Evolutionary conservation across 2,113 vertebrate species (phyloP).

Genomic region (Tretioscincus oriximinensis): DNA sequence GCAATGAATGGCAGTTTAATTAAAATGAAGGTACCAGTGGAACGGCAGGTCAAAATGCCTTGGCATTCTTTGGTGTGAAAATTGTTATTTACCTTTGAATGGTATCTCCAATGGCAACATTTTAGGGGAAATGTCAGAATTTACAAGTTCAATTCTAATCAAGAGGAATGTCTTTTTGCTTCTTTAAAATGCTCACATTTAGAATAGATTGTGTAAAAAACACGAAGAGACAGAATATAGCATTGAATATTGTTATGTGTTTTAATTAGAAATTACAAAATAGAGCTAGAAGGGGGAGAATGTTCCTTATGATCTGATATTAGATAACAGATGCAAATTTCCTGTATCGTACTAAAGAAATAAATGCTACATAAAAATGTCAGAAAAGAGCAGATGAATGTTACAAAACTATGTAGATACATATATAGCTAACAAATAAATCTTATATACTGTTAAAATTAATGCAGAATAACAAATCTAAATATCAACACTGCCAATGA

Average conservation of each 20-base stretch:
- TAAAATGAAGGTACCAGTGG: neutral
- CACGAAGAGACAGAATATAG: no score
- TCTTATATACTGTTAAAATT: neutral
- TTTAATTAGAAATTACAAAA: neutral
- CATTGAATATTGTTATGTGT: neutral
- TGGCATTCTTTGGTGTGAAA: neutral
- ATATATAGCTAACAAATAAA: neutral
- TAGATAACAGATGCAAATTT: neutral
- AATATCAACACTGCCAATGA: neutral
- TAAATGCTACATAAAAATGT: neutral
- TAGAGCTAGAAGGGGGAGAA: neutral
- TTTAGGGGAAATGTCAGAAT: neutral
- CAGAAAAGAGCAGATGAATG: neutral
- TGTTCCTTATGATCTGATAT: neutral
- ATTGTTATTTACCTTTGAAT: neutral
- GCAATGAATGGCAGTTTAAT: slow-evolving; percentile 10
- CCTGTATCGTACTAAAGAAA: neutral
- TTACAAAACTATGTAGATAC: neutral
- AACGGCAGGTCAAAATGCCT: neutral
- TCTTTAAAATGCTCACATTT: neutral
- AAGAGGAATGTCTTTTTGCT: neutral
- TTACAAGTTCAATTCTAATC: neutral
- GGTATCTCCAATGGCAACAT: slow-evolving; percentile 8
- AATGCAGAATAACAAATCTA: neutral
- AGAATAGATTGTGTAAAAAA: neutral